phyloP scores from a whole-genome alignment of 1,140 invertebrate species.

The Hermetia illucens region DNA sequence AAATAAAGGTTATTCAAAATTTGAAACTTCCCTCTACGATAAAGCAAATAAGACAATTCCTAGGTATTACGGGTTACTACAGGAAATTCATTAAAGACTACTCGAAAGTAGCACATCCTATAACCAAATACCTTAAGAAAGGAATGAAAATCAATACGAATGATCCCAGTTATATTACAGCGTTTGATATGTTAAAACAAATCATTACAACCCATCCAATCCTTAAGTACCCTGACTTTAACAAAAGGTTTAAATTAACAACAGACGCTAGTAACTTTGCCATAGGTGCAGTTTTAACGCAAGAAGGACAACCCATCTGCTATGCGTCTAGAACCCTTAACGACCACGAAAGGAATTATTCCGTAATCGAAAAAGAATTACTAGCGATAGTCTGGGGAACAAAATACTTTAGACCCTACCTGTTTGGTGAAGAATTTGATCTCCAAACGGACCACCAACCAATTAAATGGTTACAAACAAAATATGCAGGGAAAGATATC shows the following conservation, averaged over 20 bases:
- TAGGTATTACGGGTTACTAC: too few species aligned
- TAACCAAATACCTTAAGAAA: conserved; percentile 6
- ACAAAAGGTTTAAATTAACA: conserved; percentile 5
- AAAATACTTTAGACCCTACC: conserved; percentile 7
- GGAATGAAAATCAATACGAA: conserved; percentile 1
- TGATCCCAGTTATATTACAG: not conserved
- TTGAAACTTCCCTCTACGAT: too few species aligned
- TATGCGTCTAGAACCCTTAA: conserved; percentile 2
- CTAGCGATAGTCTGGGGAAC: conserved; percentile 5
- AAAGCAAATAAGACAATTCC: too few species aligned
- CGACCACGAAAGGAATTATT: conserved; percentile 6
- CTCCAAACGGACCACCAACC: conserved; percentile 4
- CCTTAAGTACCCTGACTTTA: conserved; percentile 6
- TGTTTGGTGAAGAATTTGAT: conserved; percentile 6
- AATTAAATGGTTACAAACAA: conserved; percentile 7
- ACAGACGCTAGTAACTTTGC: conserved; percentile 9
- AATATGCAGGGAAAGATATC: not conserved
- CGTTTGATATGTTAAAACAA: conserved; percentile 5
- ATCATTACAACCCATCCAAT: conserved; percentile 3
- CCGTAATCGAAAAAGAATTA: conserved; percentile 6
- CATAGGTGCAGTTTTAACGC: conserved; percentile 6
- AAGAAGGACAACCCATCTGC: conserved; percentile 4
- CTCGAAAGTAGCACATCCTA: too few species aligned
- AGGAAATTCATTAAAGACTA: too few species aligned
- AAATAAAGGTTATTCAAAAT: conserved; percentile 25